phyloP scores from a whole-genome alignment of 2,888 invertebrate genomes.

The Incurvaria masculella region DNA sequence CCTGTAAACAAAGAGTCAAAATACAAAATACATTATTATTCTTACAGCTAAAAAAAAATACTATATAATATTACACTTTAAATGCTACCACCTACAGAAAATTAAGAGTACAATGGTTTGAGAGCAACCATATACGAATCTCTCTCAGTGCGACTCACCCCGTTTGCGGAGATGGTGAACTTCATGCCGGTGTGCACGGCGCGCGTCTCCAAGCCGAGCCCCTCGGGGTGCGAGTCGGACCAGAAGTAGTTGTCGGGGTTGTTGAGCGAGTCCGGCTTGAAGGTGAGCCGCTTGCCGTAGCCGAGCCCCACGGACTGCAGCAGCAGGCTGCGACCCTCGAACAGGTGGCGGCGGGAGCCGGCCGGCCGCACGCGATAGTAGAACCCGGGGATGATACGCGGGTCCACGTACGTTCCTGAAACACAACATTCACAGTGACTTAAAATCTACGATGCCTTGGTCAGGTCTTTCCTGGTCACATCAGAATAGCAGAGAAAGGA shows the following conservation, averaged over 20 bases:
- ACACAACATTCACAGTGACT: too few relatives aligned
- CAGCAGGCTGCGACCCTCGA: slow-evolving; percentile 60
- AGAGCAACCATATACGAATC: slow-evolving; percentile 1
- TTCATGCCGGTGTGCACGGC: slow-evolving; percentile 66
- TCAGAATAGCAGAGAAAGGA: too few relatives aligned
- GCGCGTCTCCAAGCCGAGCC: slow-evolving; percentile 65
- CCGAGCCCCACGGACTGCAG: slow-evolving; percentile 69
- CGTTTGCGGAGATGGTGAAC: slow-evolving; percentile 60
- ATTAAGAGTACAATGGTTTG: too few relatives aligned
- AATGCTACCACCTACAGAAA: too few relatives aligned
- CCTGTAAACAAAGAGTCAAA: too few relatives aligned
- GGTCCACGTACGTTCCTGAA: slow-evolving; percentile 72
- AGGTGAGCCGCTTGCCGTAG: slow-evolving; percentile 72
- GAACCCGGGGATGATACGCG: slow-evolving; percentile 70
- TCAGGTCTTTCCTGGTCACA: too few relatives aligned
- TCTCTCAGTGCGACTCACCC: slow-evolving; percentile 32
- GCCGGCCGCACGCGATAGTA: slow-evolving; percentile 67
- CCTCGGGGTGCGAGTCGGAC: slow-evolving; percentile 74
- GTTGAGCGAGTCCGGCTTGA: slow-evolving; percentile 61
- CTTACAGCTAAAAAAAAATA: too few relatives aligned
- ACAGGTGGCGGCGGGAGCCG: slow-evolving; percentile 61
- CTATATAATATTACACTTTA: too few relatives aligned
- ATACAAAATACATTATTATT: too few relatives aligned
- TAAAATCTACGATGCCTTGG: too few relatives aligned
- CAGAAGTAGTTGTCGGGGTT: slow-evolving; percentile 68